Evolutionary conservation across 2,888 invertebrate genomes (phyloP).

Genomic region (Sarcophaga variegata): DNA sequence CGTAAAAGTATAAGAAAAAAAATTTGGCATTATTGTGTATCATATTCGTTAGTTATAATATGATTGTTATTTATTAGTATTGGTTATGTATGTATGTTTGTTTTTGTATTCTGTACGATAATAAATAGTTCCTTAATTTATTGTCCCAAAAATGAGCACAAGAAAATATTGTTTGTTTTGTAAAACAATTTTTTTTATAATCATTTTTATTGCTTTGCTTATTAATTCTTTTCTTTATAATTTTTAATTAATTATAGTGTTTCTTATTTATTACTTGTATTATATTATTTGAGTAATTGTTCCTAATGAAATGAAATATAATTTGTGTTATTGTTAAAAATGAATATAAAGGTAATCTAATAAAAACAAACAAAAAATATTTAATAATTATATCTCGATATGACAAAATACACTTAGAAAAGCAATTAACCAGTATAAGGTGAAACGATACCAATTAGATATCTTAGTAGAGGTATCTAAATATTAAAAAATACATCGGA

Average conservation of each 20-base stretch:
- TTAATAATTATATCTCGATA: conserved; percentile 2
- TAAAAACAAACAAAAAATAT: neutral
- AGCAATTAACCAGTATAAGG: neutral
- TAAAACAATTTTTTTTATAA: neutral
- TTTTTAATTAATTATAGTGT: neutral
- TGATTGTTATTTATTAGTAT: neutral
- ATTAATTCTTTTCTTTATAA: neutral
- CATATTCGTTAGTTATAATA: no score
- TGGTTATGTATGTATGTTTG: neutral
- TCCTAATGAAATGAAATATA: conserved; percentile 22
- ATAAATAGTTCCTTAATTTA: conserved; percentile 2
- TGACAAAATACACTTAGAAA: conserved; percentile 3
- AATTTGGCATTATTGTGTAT: no score
- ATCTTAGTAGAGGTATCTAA: no score
- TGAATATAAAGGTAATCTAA: no score
- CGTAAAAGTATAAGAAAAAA: neutral
- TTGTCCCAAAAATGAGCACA: neutral
- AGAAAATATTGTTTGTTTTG: neutral
- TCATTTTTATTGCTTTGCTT: neutral
- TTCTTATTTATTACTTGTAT: neutral
- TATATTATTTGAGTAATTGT: conserved; percentile 25
- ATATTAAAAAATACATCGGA: no score
- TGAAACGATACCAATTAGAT: no score
- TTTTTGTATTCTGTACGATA: neutral
- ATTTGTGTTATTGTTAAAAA: conserved; percentile 24